Evolutionary conservation across 1,140 invertebrate genomes (phyloP).

Genomic region (Diplogasteroides magnus): DNA sequence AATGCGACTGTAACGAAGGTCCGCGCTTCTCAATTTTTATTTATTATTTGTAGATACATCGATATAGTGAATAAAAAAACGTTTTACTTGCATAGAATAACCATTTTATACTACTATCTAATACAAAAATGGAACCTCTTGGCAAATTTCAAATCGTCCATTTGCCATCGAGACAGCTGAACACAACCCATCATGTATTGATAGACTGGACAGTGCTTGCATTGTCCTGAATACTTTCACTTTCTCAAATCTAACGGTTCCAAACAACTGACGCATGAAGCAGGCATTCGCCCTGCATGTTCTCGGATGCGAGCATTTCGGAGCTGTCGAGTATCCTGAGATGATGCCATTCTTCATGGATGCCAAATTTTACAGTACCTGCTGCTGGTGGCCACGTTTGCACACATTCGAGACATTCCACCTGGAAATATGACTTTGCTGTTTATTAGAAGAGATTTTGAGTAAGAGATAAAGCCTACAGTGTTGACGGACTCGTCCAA

Average conservation of each 20-base stretch:
- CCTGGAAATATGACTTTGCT: no score
- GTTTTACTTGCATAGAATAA: conserved; percentile 8
- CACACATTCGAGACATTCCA: conserved; percentile 34
- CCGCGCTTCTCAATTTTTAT: conserved; percentile 13
- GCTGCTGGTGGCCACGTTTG: conserved; percentile 30
- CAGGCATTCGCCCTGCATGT: conserved; percentile 33
- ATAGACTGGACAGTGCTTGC: conserved; percentile 36
- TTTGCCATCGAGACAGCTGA: conserved; percentile 28
- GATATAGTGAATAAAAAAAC: no score
- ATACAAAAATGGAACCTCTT: conserved; percentile 11
- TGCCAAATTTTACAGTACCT: no score
- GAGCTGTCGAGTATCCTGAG: conserved; percentile 20
- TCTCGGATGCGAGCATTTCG: conserved; percentile 20
- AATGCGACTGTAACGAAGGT: conserved; percentile 22
- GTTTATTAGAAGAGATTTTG: no score
- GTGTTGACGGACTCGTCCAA: no score
- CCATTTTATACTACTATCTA: background rate
- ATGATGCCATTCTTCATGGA: no score
- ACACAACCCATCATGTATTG: conserved; percentile 35
- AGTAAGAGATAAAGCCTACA: no score
- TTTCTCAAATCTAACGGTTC: background rate
- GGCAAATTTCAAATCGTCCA: conserved; percentile 15
- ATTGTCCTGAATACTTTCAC: conserved; percentile 28
- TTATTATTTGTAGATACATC: no score
- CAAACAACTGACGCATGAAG: conserved; percentile 33